Base-by-base conservation (phyloP, 2,113 vertebrate genomes). In the Caranx melampygus region DNA sequence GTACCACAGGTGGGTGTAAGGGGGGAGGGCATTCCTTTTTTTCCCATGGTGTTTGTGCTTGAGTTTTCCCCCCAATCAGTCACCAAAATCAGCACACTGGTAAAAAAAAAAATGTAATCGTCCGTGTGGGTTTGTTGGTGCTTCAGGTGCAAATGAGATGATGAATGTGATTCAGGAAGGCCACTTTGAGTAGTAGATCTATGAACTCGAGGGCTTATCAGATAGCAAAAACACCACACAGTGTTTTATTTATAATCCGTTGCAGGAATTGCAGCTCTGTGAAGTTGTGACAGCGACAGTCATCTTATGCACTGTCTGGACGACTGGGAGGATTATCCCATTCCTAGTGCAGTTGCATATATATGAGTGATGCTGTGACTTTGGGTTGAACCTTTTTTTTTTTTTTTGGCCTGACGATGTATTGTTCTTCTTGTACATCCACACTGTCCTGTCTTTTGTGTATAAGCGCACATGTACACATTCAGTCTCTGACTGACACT, bases 1-100 rank as follows among this genome's bases (percentile, higher is more conserved):
- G 88, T 98, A 98, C 82, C 97, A 98, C 94, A 97, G 97, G 97
- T 95, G 81, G 21, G 87, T 59, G 51, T 79, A 34, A 57, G 2
- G 4, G 20, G 20, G 35, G 14, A 10, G 45, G 7, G n/a, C 15
- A 26, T 20, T 70, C 34, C 51, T 51, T 67, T 35, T 16, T 54
- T 15, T 7, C 3, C 3, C 6, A 31, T 54, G 4, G 20, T 49
- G 11, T 78, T 20, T 76, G 13, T 68, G 26, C 20, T 45, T 34
- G 18, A 20, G 35, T 51, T 35, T 67, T 1, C 44, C 20, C 26
- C 18, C 37, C 9, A 34, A 5, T 20, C 15, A 44, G 31, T 31
- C 12, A 80, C 0, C 1, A 66, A 49, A 42, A 69, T 20, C 10
- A 42, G 3, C 3, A 20, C 47, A 5, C 5, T 52, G 20, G 26